A percentile compares a stretch with the other conserved stretches of the same genome.
Conservation (phyloP, 2,888 invertebrate species). For the Argyresthia goedartella region DNA sequence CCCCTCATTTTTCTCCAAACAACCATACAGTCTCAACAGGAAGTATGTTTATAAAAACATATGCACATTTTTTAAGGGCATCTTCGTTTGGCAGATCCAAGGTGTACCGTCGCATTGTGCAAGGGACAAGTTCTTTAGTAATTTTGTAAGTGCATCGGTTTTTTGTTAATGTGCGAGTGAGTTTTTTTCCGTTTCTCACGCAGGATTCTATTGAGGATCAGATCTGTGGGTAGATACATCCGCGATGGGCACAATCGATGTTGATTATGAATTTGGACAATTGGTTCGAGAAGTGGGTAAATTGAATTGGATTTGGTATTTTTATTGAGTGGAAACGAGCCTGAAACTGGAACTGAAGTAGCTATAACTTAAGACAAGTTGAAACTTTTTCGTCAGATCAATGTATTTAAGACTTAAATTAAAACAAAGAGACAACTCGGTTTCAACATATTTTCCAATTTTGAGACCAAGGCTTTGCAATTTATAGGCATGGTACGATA, state of each 20-base stretch:
- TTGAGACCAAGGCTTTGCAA: too few relatives aligned
- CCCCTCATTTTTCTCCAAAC: constrained; percentile 34
- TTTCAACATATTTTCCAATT: too few relatives aligned
- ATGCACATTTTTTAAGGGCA: constrained; percentile 66
- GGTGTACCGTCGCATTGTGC: constrained; percentile 53
- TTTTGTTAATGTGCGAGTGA: constrained; percentile 55
- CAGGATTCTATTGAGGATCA: constrained; percentile 45
- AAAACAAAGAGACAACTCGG: too few relatives aligned
- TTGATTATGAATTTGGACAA: background rate
- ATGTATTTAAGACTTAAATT: too few relatives aligned
- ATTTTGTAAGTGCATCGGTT: constrained; percentile 44
- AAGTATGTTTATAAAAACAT: constrained; percentile 61
- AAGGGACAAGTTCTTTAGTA: constrained; percentile 59
- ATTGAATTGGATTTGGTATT: background rate
- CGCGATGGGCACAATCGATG: constrained; percentile 28
- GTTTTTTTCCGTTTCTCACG: constrained; percentile 69
- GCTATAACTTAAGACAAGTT: too few relatives aligned
- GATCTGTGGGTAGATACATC: constrained; percentile 72
- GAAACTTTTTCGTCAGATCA: too few relatives aligned
- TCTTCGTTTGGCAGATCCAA: constrained; percentile 46
- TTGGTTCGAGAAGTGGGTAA: background rate
- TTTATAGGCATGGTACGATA: too few relatives aligned
- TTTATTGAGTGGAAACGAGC: too few relatives aligned
- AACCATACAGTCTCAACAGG: constrained; percentile 28
- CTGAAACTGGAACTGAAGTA: too few relatives aligned